These are phyloP conservation scores for Stichopus chloronotus DNA, from an alignment of 35 echinoderm and acorn worm genomes.

Conservation along the genomic window DNA sequence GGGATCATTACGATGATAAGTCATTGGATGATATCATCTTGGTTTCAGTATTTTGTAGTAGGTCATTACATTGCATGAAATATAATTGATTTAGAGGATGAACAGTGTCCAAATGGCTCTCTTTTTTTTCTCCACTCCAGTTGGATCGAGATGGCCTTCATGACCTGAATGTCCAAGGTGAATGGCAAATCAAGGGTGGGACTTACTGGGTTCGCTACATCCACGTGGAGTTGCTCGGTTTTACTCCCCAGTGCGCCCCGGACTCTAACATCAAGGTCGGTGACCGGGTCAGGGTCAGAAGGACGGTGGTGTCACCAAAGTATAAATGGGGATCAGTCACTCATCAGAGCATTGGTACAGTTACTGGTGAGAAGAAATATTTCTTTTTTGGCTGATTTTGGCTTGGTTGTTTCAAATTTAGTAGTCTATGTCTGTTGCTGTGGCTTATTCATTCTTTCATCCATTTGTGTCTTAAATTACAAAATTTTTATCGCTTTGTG, in stretches of 20 bases:
- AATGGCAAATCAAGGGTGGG: constrained; percentile 94
- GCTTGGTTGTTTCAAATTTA: not conserved
- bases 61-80: no score
- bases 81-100: no score
- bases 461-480: no score
- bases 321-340: constrained; percentile 97
- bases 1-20: no score
- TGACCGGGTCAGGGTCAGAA: constrained; percentile 85
- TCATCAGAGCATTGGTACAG: constrained; percentile 94
- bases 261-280: constrained; percentile 97
- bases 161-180: constrained; percentile 96
- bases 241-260: constrained; percentile 75
- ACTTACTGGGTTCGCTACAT: constrained; percentile 99
- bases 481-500: no score
- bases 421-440: not conserved
- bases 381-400: not conserved
- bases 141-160: constrained; percentile 95
- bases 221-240: constrained; percentile 92
- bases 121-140: constrained; percentile 22
- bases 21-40: no score
- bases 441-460: not conserved
- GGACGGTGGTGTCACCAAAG: constrained; percentile 81
- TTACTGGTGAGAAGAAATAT: constrained; percentile 71
- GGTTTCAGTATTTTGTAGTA: no score
- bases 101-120: not conserved